Evolutionary conservation across 2,888 invertebrate genomes (phyloP).

Genomic region (Tanypteryx hageni): DNA sequence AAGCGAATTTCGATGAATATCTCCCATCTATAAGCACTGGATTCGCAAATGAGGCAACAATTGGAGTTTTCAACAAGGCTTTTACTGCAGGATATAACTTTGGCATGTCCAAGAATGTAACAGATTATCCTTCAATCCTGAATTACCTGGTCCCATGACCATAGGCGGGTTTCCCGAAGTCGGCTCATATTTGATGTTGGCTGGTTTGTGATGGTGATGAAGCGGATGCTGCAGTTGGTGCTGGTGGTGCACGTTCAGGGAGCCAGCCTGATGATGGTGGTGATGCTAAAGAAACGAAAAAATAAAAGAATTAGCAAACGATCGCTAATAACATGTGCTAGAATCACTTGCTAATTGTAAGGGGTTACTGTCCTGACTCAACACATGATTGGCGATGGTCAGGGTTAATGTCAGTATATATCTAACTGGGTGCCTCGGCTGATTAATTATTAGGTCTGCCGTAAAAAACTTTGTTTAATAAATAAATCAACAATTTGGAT

Average conservation of each 20-base stretch:
- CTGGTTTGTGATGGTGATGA: neutral
- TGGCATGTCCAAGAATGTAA: too few species aligned
- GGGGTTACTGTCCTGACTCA: neutral
- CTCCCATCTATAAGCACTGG: too few species aligned
- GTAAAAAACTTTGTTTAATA: too few species aligned
- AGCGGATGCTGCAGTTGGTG: constrained; percentile 29
- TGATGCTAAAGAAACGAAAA: neutral
- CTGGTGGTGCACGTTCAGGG: constrained; percentile 17
- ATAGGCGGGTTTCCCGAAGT: neutral
- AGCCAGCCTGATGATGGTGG: constrained; percentile 1
- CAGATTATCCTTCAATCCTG: too few species aligned
- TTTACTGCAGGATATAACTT: too few species aligned
- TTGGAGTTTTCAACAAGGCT: too few species aligned
- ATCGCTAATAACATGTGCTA: neutral
- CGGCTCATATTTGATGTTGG: constrained; percentile 30
- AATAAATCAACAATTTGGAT: too few species aligned
- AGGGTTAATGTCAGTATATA: neutral
- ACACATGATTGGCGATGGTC: neutral
- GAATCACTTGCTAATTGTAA: neutral
- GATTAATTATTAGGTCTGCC: neutral
- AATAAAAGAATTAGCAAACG: neutral
- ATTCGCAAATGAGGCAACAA: too few species aligned
- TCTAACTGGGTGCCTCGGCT: neutral
- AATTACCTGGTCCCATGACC: constrained; percentile 45
- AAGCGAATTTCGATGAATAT: too few species aligned